Evolutionary conservation across 2,797 vertebrate species (phyloP), one percentile per base, ranked within the genome.

Genomic region (Orestias chungarensis): DNA sequence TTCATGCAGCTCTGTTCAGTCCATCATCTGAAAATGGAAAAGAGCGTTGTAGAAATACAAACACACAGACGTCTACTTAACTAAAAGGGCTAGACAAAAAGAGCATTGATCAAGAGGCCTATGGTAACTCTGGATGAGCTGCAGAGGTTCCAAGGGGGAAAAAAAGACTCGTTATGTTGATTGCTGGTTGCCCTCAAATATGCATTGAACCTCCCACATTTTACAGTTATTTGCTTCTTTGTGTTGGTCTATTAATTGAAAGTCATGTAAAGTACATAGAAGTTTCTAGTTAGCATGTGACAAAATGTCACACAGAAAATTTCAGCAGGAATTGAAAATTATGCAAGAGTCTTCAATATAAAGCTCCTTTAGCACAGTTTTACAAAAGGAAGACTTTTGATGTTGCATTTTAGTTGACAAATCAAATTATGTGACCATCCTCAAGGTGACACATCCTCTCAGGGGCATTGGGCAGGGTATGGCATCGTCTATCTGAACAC

Each of bases 381-480:
- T 42, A 3, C 23, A 57, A 71, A 17, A 64, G 1, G 18, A 4
- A 44, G 1, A 25, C 18, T 20, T 7, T 31, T 14, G 20, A 17
- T 18, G 44, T 42, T 42, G 46, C 17, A 52, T 64, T 27, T 81
- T 18, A 1, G 12, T 70, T 11, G 44, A 8, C 38, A 14, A 1
- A 18, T 69, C 23, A 38, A n/a, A 57, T 90, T 77, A 91, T 1
- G 43, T 74, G 62, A 69, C 17, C 67, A 74, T 78, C 68, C 83
- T 86, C 65, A 96, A 67, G 3, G 93, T 93, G 40, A 95, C 94
- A 57, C 95, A 95, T 0, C 96, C 96, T 27, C 87, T 92, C 44
- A 97, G 80, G 15, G 96, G 97, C 47, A 96, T 93, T 0, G 96
- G 94, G 47, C 96, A 98, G 14, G 95, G 95, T 59, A 97, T 92